Conservation (phyloP, 2,888 invertebrate species). For the Scaptomyza parva region DNA sequence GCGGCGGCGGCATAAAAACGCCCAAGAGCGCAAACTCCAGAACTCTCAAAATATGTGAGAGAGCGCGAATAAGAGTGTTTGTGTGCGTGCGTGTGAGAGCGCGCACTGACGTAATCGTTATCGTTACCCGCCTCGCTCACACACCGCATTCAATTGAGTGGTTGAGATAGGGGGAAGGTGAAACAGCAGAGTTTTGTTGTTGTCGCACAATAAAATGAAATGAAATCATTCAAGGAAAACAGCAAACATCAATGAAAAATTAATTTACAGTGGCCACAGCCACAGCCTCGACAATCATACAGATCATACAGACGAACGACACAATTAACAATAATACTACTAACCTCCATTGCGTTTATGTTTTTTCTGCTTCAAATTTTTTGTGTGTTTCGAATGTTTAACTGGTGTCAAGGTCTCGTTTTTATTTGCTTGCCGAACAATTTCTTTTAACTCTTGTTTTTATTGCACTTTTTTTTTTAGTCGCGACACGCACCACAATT, state of each 20-base stretch:
- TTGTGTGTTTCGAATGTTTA: constrained; percentile 30
- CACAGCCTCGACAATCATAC: constrained; percentile 18
- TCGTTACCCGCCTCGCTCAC: constrained; percentile 44
- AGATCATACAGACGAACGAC: constrained; percentile 29
- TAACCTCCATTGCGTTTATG: constrained; percentile 72
- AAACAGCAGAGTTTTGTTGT: constrained; percentile 52
- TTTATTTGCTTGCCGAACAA: constrained; percentile 49
- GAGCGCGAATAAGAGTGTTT: constrained; percentile 1
- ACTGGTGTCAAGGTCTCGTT: constrained; percentile 45
- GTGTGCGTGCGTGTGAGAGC: constrained; percentile 19
- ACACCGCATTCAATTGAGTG: constrained; percentile 40
- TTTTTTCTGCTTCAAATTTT: constrained; percentile 45
- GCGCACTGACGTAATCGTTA: constrained; percentile 75
- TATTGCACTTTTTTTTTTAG: constrained; percentile 45
- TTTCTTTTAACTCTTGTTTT: constrained; percentile 45
- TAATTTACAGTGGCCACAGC: constrained; percentile 33
- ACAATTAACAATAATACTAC: constrained; percentile 47
- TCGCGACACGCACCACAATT: constrained; percentile 64
- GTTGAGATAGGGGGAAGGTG: constrained; percentile 22
- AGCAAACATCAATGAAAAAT: constrained; percentile 67
- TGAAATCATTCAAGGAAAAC: constrained; percentile 77
- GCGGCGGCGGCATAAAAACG: constrained; percentile 11
- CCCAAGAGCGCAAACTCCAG: constrained; percentile 76
- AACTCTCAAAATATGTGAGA: constrained; percentile 38
- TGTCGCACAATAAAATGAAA: constrained; percentile 59